Percentiles rank a stretch among this genome's conserved stretches.
Evolutionary conservation across 2,113 vertebrate species (phyloP).

Genomic region (Ochotona curzoniae): DNA sequence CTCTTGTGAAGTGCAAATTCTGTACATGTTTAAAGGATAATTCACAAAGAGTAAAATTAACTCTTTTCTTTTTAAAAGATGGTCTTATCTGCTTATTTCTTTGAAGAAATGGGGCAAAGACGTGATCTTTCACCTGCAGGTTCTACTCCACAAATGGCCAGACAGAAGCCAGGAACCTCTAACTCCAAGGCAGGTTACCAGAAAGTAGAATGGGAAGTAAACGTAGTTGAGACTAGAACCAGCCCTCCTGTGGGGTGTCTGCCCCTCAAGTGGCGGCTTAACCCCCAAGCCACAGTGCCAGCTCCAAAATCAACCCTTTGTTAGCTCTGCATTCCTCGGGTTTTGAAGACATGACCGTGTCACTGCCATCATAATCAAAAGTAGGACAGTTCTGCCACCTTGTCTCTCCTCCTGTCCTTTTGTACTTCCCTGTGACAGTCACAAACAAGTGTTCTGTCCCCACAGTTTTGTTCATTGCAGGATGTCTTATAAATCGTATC

Average conservation of each 20-base stretch:
- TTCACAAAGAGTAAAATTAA: neutral
- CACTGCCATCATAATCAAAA: neutral
- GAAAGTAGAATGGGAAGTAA: too few species aligned
- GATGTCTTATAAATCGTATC: neutral
- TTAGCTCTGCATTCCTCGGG: neutral
- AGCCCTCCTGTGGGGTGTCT: too few species aligned
- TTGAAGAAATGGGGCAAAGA: too few species aligned
- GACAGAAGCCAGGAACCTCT: too few species aligned
- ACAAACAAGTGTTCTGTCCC: neutral
- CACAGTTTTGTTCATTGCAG: neutral
- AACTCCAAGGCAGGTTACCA: too few species aligned
- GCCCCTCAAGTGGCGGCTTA: too few species aligned
- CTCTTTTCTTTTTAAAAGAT: too few species aligned
- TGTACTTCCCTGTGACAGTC: neutral
- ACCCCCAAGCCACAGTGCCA: too few species aligned
- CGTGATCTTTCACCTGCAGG: too few species aligned
- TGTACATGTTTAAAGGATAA: neutral
- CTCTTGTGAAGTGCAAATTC: neutral
- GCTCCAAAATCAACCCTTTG: neutral
- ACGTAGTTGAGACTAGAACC: too few species aligned
- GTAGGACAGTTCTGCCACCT: neutral
- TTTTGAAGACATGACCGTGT: neutral
- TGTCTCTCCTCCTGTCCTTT: rapidly evolving
- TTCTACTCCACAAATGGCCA: too few species aligned
- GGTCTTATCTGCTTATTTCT: too few species aligned